Evolutionary conservation across 64 coral and sea anemone genomes (phyloP).

Genomic region (Stichodactyla helianthus): DNA sequence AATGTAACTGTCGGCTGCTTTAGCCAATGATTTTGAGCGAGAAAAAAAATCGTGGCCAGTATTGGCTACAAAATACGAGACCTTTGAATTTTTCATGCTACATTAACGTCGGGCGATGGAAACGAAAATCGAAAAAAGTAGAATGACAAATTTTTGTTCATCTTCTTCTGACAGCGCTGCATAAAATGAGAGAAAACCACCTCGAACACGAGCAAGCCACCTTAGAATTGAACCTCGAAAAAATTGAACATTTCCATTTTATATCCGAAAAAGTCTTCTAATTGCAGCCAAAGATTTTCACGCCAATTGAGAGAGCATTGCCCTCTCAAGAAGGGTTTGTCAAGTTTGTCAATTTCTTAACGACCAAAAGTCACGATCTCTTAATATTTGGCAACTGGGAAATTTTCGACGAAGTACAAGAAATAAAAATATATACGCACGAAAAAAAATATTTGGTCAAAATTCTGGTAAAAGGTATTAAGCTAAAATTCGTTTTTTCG

Average conservation of each 20-base stretch:
- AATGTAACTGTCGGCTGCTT: conserved; percentile 5
- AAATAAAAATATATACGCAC: background rate
- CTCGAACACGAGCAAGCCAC: background rate
- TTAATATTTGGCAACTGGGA: background rate
- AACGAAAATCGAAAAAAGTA: background rate
- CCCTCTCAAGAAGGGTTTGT: background rate
- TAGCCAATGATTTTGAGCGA: background rate
- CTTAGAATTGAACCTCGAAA: background rate
- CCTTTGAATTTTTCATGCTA: conserved; percentile 3
- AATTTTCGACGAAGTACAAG: background rate
- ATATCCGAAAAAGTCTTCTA: background rate
- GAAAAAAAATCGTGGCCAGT: background rate
- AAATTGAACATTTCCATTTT: background rate
- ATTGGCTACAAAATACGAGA: background rate
- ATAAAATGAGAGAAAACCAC: background rate
- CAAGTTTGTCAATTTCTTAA: conserved; percentile 7
- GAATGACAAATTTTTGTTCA: background rate
- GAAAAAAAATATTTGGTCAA: background rate
- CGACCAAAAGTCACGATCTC: conserved; percentile 3
- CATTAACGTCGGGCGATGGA: background rate
- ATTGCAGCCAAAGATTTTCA: background rate
- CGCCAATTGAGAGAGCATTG: background rate
- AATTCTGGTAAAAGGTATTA: background rate
- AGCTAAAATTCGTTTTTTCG: background rate
- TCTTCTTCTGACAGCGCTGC: background rate